Evolutionary conservation across 2,113 vertebrate genomes (phyloP).

Genomic region (Tragulus kanchil): DNA sequence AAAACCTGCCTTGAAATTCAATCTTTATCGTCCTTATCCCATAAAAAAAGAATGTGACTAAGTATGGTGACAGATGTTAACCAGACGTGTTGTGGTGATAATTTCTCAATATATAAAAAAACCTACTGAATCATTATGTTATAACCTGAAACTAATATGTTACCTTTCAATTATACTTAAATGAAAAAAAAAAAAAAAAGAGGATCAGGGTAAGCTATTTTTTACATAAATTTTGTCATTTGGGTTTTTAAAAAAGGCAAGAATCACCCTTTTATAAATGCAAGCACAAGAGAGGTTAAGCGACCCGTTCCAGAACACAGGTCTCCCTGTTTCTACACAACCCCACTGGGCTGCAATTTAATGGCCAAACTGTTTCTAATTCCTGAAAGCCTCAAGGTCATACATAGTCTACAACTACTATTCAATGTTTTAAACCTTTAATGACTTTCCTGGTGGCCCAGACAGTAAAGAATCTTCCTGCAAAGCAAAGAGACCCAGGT

Average conservation of each 20-base stretch:
- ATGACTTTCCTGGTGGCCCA: background rate
- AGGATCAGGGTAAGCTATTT: background rate
- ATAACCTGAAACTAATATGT: background rate
- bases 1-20: background rate
- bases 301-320: background rate
- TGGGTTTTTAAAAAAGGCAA: background rate
- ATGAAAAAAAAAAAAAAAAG: background rate
- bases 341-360: background rate
- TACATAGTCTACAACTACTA: background rate
- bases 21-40: background rate
- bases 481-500: too few relatives aligned
- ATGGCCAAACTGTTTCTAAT: conserved; percentile 53
- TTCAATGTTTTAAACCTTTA: conserved; percentile 31
- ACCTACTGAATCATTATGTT: background rate
- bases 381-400: conserved; percentile 34
- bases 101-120: background rate
- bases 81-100: background rate
- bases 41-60: background rate
- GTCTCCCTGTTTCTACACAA: background rate
- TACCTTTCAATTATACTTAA: background rate
- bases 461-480: too few relatives aligned
- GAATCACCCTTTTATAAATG: conserved; percentile 3
- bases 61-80: background rate
- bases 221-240: conserved; percentile 7
- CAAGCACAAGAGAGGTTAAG: background rate